Base-by-base conservation (phyloP, 2,888 invertebrate species). In the Nemoura dubitans region DNA sequence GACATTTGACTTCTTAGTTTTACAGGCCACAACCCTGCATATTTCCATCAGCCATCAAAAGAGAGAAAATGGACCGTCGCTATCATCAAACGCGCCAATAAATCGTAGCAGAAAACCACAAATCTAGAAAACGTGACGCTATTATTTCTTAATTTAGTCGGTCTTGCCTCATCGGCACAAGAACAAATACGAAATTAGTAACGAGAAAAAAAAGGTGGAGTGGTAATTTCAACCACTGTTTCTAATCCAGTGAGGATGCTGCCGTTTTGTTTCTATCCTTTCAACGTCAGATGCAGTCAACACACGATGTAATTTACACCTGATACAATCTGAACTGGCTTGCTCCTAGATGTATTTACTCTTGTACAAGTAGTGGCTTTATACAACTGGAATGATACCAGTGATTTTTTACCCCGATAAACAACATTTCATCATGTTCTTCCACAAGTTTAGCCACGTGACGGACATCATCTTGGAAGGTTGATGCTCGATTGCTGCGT, bases 271-370 rank as follows among this genome's bases (percentile, higher is more conserved):
- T 59, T 36, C 2, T 2, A 59, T 59, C 59, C 14, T 10, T 21
- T 21, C 59, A 59, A 59, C 3, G 59, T 16, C 59, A 59, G 59
- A 59, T 59, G 59, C 16, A 10, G 14, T 59, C 59, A 59, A 59
- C 59, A 59, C 59, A 59, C 59, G 2, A n/a, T 59, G 59, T 59
- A 59, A 59, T 59, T 59, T 59, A 59, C 59, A 59, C 59, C 59
- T 59, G 59, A 59, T 59, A 59, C 10, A 59, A 59, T 59, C 59
- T 21, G 2, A 59, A 21, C 59, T 59, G 21, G 10, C 59, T 59
- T 21, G 59, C 59, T 21, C 16, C 59, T 59, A 7, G 36, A 7
- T 59, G 36, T 7, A 59, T 59, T 3, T 59, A 59, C 59, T 59
- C 21, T 1, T 59, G 59, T 59, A 2, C 59, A 7, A 2, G 59